Evolutionary conservation across 2,113 vertebrate species (phyloP).

Genomic region (Hippopotamus amphibius): DNA sequence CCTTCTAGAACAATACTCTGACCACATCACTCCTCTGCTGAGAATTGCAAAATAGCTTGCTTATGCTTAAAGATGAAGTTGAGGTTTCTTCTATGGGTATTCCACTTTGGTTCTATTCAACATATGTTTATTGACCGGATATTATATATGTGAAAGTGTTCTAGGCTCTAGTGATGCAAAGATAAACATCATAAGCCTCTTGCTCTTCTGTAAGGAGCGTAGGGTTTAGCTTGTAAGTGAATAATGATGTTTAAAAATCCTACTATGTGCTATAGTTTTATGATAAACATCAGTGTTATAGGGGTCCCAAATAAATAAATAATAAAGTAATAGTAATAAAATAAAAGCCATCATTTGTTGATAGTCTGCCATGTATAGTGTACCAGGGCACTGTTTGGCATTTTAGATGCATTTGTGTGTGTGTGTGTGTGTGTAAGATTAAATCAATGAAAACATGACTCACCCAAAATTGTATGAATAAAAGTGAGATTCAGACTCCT

Average conservation of each 20-base stretch:
- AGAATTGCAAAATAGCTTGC: slow-evolving; percentile 10
- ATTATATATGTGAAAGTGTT: neutral
- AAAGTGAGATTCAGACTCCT: neutral
- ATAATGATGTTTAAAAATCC: neutral
- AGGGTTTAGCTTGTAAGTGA: neutral
- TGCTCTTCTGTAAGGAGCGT: neutral
- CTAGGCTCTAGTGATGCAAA: neutral
- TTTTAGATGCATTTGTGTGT: neutral
- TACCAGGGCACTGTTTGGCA: neutral
- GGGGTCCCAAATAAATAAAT: neutral
- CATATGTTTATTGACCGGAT: neutral
- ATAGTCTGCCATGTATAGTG: neutral
- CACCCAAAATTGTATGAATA: neutral
- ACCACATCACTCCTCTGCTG: neutral
- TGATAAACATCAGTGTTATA: neutral
- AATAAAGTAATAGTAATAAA: neutral
- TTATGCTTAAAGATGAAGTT: neutral
- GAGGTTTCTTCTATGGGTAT: neutral
- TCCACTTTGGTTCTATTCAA: neutral
- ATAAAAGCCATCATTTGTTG: neutral
- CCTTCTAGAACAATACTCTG: neutral
- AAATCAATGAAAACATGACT: neutral
- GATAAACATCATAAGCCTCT: neutral
- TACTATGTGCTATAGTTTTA: neutral
- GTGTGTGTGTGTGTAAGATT: neutral